These are phyloP conservation scores for Lytechinus pictus DNA, from an alignment of 35 echinoderm and acorn worm species.

Conservation along the genomic window DNA sequence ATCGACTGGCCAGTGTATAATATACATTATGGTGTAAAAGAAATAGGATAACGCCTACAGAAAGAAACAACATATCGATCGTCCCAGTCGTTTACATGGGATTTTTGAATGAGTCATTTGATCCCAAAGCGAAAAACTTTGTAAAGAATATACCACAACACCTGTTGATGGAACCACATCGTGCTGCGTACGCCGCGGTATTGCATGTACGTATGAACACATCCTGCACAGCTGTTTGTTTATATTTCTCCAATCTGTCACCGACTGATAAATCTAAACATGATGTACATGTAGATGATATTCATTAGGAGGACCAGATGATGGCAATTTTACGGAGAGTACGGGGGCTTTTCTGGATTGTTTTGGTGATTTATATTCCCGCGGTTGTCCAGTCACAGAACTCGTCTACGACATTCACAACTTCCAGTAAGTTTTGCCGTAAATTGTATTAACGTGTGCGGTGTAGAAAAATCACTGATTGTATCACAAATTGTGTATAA, in stretches of 20 bases:
- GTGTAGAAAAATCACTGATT: no score
- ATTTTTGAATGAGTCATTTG: not conserved
- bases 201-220: not conserved
- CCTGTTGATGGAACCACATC: not conserved
- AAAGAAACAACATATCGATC: not conserved
- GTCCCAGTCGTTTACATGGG: not conserved
- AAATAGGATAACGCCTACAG: not conserved
- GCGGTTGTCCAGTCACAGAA: not conserved
- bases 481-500: no score
- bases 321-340: not conserved
- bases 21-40: no score
- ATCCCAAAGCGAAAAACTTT: not conserved
- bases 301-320: not conserved
- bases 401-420: not conserved
- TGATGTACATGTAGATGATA: not conserved
- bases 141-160: not conserved
- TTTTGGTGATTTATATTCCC: not conserved
- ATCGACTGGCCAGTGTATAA: no score
- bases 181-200: not conserved
- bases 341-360: not conserved
- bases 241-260: not conserved
- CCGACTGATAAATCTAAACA: not conserved
- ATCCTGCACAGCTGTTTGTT: not conserved
- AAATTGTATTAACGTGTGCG: no score
- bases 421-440: no score